phyloP scores from a whole-genome alignment of 2,888 invertebrate genomes.

The Ganaspis brasiliensis region DNA sequence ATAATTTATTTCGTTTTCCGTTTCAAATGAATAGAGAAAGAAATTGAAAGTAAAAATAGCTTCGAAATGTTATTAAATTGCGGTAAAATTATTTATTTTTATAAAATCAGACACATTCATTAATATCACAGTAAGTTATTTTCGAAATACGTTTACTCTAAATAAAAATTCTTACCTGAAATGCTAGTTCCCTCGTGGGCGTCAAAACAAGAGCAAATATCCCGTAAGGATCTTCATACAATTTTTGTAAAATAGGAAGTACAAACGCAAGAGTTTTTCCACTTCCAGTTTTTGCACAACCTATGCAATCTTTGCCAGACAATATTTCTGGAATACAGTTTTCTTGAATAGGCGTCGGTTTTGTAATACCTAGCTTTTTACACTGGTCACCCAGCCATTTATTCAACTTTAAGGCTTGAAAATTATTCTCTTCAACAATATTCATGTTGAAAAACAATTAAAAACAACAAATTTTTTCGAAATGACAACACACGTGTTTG shows the following conservation, averaged over 20 bases:
- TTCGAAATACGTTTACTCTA: background rate
- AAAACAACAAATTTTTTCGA: background rate
- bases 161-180: conserved; percentile 83
- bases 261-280: conserved; percentile 99
- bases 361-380: conserved; percentile 86
- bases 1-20: too few relatives aligned
- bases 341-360: conserved; percentile 91
- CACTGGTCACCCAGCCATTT: conserved; percentile 89
- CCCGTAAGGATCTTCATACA: conserved; percentile 97
- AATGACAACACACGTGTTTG: background rate
- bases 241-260: conserved; percentile 93
- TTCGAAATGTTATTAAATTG: too few relatives aligned
- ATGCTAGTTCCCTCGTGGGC: conserved; percentile 96
- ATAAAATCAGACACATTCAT: too few relatives aligned
- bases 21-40: too few relatives aligned
- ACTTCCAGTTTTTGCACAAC: conserved; percentile 98
- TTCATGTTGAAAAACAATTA: background rate
- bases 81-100: too few relatives aligned
- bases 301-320: conserved; percentile 93
- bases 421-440: conserved; percentile 75
- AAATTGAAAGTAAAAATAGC: too few relatives aligned
- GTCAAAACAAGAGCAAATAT: conserved; percentile 97
- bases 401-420: conserved; percentile 85
- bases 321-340: conserved; percentile 91
- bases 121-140: too few relatives aligned